Conservation (phyloP, 2,888 invertebrate genomes). For the Xestoiulus laeticollis region DNA sequence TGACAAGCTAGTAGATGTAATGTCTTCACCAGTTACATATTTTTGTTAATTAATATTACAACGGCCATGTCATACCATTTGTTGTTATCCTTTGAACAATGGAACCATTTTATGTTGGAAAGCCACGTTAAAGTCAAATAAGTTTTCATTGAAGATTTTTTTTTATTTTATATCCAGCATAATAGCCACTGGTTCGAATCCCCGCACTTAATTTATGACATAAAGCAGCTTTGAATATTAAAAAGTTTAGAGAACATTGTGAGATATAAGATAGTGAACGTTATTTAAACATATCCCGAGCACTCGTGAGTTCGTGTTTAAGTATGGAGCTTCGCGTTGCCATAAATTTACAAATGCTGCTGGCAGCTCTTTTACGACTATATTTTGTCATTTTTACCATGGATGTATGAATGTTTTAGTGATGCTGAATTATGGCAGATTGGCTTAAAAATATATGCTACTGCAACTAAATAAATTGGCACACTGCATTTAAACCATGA, state of each 20-base stretch:
- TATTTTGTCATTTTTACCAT: background rate
- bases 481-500: background rate
- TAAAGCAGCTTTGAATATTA: background rate
- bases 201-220: no score
- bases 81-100: background rate
- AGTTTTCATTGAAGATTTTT: no score
- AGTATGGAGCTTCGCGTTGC: background rate
- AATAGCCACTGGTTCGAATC: no score
- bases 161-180: no score
- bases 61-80: background rate
- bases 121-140: no score
- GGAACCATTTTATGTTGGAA: no score
- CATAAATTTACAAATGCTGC: background rate
- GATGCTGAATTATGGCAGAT: background rate
- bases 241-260: background rate
- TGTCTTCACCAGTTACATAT: background rate
- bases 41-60: background rate
- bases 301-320: background rate
- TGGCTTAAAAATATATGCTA: background rate
- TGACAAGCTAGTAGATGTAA: background rate
- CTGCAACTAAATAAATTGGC: background rate
- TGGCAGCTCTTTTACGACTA: background rate
- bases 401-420: background rate
- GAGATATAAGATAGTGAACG: background rate
- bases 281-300: background rate